Conservation (phyloP, 2,113 vertebrate genomes). For the Gallinago jamesoni region DNA sequence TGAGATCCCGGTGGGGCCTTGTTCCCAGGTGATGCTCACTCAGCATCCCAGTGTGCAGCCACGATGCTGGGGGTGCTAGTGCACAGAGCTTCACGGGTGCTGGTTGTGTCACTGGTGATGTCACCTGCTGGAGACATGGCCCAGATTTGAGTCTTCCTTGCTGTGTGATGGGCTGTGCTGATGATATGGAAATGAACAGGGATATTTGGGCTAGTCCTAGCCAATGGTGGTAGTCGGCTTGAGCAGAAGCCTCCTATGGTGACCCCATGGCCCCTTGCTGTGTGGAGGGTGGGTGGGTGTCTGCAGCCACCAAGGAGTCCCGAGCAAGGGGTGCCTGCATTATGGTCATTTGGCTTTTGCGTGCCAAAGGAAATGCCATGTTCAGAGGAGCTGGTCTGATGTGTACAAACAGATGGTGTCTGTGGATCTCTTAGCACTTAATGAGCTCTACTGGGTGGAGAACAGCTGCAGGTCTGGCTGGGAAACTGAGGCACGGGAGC, state of each 20-base stretch:
- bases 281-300: not conserved
- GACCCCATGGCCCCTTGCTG: rapidly evolving
- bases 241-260: not conserved
- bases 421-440: not conserved
- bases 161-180: not conserved
- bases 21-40: not conserved
- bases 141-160: not conserved
- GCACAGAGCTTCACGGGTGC: not conserved
- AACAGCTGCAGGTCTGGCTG: not conserved
- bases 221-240: rapidly evolving
- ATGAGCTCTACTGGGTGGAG: not conserved
- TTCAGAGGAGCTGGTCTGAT: not conserved
- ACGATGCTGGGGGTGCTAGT: not conserved
- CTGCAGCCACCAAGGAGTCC: not conserved
- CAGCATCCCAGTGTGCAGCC: rapidly evolving
- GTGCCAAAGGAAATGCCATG: rapidly evolving
- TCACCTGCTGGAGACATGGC: not conserved
- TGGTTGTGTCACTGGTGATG: not conserved
- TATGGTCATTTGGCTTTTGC: rapidly evolving
- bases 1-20: not conserved
- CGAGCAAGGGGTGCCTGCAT: not conserved
- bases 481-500: not conserved
- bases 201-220: not conserved
- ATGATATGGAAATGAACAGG: not conserved
- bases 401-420: not conserved